Evolutionary conservation across 2,888 invertebrate genomes (phyloP), one percentile per base, ranked within the genome.

Genomic region (Beris morrisii): DNA sequence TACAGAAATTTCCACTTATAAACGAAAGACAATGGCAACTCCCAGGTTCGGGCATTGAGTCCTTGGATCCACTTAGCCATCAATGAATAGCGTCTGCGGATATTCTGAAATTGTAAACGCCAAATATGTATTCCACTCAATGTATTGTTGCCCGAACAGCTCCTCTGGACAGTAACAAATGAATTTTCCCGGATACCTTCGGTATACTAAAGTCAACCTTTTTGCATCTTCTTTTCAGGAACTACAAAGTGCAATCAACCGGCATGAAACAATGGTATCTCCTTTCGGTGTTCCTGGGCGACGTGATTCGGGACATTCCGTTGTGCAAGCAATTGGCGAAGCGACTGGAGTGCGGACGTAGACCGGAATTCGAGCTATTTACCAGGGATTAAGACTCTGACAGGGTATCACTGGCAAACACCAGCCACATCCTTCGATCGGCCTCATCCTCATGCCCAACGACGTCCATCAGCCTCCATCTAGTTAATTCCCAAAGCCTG

Each of bases 241-340:
- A 89, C 75, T 92, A 92, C 84, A 90, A 90, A 80, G 83, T 85
- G 64, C 90, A 91, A 57, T 85, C 89, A 45, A 88, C 88, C 72
- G 86, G 86, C 73, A 86, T 87, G 76, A 89, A 92, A 79, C 90
- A 93, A 82, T 89, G 89, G 81, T 93, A 92, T 79, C 83, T 93
- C 45, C 85, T 93, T 70, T 93, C 92, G 76, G 90, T 93, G 69
- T 93, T 93, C 81, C 83, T 93, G 67, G 93, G 93, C 32, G 91
- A 93, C 81, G 91, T 92, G 75, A 88, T 93, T 68, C 90, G 89
- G 15, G 92, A 92, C 66, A 88, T 91, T 12, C 86, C 85, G 72
- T 84, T 93, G 65, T 93, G 93, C 79, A 89, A 88, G 76, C 90
- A 91, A 78, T 83, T 93, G 73, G 89, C 88, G 69, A 92, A 92